Evolutionary conservation across 2,888 invertebrate genomes (phyloP), one percentile per base, ranked within the genome.

Genomic region (Copidosoma aretas): DNA sequence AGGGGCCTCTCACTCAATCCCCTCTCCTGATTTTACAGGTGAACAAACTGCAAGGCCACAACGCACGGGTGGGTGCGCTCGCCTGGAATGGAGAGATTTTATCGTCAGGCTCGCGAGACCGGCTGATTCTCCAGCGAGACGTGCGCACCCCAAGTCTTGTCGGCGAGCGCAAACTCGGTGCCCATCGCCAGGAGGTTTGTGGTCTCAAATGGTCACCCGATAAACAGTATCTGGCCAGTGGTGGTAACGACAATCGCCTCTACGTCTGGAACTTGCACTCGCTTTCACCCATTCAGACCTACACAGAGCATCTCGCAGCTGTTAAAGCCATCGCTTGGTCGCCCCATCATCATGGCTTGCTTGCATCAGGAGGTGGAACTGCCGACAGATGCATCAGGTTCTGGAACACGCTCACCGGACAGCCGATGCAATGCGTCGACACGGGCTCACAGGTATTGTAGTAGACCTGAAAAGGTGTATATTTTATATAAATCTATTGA

Each of bases 261-360:
- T 93, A 95, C 84, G 95, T 97, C 10, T 97, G 97, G 97, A 91
- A 91, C 75, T 87, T 94, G 87, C 94, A 95, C 80, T 92, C 94
- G 0, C 85, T 92, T 4, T 89, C 91, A 3, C 97, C 98, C 0
- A 93, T 97, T 64, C 97, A 98, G 84, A 96, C 95, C 2, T 98
- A 98, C 84, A 93, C 94, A 0, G 94, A 98, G 76, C 98, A 99
- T 86, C 88, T 95, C 84, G 98, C 98, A 0, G 98, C 97, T 0
- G 97, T 97, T 14, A 99, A 98, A 85, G 98, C 98, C 0, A 97
- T 98, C 75, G 97, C 98, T 24, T 98, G 98, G 98, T 98, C 97
- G 1, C 98, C 98, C 0, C 98, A 98, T 86, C 98, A 98, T 85
- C 98, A 98, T 85, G 98, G 98, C 0, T 86, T 98, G 61, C 84